phyloP scores from a whole-genome alignment of 2,797 vertebrate genomes.

The Bovichtus diacanthus region DNA sequence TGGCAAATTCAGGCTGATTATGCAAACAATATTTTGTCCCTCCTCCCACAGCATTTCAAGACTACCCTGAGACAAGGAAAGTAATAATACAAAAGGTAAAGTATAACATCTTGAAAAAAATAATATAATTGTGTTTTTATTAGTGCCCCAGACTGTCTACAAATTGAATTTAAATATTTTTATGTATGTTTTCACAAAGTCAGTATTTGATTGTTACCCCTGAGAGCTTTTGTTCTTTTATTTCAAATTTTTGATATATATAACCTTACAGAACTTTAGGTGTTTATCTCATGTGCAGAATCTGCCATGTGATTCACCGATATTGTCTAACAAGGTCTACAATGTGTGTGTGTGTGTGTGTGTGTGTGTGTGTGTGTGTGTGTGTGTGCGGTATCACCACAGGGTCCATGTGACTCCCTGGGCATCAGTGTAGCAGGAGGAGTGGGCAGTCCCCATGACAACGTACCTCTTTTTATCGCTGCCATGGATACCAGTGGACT shows the following conservation, averaged over 20 bases:
- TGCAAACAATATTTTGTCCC: not conserved
- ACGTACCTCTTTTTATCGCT: slow-evolving; percentile 92
- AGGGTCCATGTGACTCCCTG: slow-evolving; percentile 89
- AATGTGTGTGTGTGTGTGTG: slow-evolving; percentile 19
- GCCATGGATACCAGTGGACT: slow-evolving; percentile 92
- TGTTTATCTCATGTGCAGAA: slow-evolving; percentile 7
- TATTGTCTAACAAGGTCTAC: slow-evolving; percentile 24
- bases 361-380: not conserved
- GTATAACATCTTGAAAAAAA: not conserved
- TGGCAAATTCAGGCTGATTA: not conserved
- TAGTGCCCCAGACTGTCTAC: not conserved
- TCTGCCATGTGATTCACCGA: slow-evolving; percentile 16
- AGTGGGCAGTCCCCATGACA: slow-evolving; percentile 90
- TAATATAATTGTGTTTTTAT: not conserved
- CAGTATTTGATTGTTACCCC: not conserved
- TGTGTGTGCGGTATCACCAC: slow-evolving; percentile 47
- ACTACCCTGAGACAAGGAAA: slow-evolving; percentile 47
- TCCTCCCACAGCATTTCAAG: slow-evolving; percentile 52
- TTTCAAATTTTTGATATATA: not conserved
- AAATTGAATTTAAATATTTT: not conserved
- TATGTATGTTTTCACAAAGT: not conserved
- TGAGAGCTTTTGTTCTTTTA: not conserved
- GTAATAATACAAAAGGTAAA: slow-evolving; percentile 75
- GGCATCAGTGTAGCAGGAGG: slow-evolving; percentile 92
- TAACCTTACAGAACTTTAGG: not conserved